Base-by-base conservation (phyloP, 2,888 invertebrate species). In the Trichopoda pennipes region DNA sequence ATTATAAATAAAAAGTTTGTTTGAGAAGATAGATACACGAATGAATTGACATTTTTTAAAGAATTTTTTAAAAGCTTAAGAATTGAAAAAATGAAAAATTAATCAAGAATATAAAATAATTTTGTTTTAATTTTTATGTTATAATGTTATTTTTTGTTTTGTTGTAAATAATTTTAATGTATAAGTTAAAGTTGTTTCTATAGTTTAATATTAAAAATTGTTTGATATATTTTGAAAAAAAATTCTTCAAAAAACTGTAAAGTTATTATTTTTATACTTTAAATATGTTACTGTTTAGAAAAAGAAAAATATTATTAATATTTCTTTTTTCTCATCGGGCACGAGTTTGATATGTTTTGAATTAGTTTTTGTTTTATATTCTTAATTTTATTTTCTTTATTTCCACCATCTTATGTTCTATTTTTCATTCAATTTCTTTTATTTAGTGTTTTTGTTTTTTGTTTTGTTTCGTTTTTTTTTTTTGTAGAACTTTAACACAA, bases 341-440 rank as follows among this genome's bases (percentile, higher is more conserved):
- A 91, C 91, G 89, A 91, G 88, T 88, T 90, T 91, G 91, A 91
- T 91, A 91, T 91, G 91, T 91, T 91, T 91, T 90, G 89, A 90
- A 82, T 82, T 82, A 89, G 86, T 86, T 86, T 85, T 83, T n/a
- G n/a, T n/a, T 84, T 80, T 38, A 60, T 60, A 61, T 77, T 8
- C 53, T 72, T 60, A 60, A 64, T 82, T 77, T 82, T 74, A 74
- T 76, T 68, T 79, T 66, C 32, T 66, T 61, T 55, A 19, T 58
- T 63, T 66, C 78, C 63, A 75, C 78, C 79, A 75, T 79, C 82
- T 44, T 74, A 49, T 60, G 38, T 63, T 77, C 84, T 64, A 68
- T 85, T 69, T 69, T 85, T 78, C 79, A 9, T 49, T 19, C 16
- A 12, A 16, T 17, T 49, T 49, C 3, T 17, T 47, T 7, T 76